Base-by-base conservation (phyloP, 2,888 invertebrate genomes). In the Diarsia rubi region DNA sequence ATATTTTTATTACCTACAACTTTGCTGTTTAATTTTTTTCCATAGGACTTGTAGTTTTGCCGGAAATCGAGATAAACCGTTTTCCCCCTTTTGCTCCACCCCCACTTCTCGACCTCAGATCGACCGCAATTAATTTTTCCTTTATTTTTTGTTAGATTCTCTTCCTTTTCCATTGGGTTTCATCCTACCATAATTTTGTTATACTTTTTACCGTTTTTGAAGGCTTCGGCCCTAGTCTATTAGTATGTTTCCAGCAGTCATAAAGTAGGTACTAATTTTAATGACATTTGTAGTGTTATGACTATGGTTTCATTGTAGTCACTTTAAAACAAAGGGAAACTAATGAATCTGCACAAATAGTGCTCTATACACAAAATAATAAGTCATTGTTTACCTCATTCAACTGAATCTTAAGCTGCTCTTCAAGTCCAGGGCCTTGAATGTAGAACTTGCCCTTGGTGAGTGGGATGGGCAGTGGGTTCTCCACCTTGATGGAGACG, bases 401-500 rank as follows among this genome's bases (percentile, higher is more conserved):
- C 19, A 98, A 91, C 90, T 97, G 97, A 81, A 98, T 97, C 91
- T 98, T 98, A 19, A 98, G 91, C 70, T 98, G 98, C 70, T 98
- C 97, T 3, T 98, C 97, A 69, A 99, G 94, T 0, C 99, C 99
- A 0, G 98, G 98, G 0, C 98, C 98, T 91, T 99, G 98, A 73
- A 99, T 97, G 47, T 98, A 97, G 92, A 99, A 99, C 89, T 98
- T 97, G 27, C 98, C 98, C 86, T 98, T 98, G 85, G 97, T 98
- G 83, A 99, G 91, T 0, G 98, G 96, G 63, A 98, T 97, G 0
- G 99, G 99, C 65, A 99, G 92, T 0, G 99, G 98, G 95, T 99
- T 99, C 82, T 97, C 97, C 45, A 99, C 96, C 68, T 97, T 97
- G 0, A 98, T 97, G 6, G 97, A 97, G 0, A 97, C 97, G 74